Evolutionary conservation across 2,888 invertebrate genomes (phyloP).

Genomic region (Pseudococcus longispinus): DNA sequence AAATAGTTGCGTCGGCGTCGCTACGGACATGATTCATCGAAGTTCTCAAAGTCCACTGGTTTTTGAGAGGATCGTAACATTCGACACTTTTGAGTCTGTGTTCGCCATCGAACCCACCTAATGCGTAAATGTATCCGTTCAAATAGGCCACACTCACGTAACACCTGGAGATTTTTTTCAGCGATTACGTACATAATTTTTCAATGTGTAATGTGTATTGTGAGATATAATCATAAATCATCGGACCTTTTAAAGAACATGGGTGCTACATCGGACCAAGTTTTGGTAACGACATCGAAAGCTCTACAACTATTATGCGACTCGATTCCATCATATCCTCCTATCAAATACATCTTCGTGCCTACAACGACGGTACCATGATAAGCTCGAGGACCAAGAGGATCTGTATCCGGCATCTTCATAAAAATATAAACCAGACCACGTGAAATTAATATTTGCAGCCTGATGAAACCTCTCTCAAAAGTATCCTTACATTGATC

Average conservation of each 20-base stretch:
- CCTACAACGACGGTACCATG: constrained; percentile 90
- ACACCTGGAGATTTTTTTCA: constrained; percentile 66
- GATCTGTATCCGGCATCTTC: constrained; percentile 63
- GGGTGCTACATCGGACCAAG: constrained; percentile 85
- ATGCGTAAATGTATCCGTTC: constrained; percentile 80
- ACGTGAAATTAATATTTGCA: background rate
- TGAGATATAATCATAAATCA: background rate
- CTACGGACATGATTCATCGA: constrained; percentile 89
- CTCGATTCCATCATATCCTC: constrained; percentile 88
- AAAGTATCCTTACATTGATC: constrained; percentile 65
- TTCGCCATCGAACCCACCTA: constrained; percentile 88
- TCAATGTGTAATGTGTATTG: background rate
- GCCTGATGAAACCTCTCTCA: background rate
- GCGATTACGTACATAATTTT: background rate
- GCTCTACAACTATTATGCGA: constrained; percentile 87
- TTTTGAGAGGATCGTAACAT: constrained; percentile 80
- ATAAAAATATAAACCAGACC: background rate
- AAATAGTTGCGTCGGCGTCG: constrained; percentile 86
- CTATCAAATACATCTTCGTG: constrained; percentile 84
- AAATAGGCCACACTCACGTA: constrained; percentile 85
- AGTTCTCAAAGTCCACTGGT: constrained; percentile 87
- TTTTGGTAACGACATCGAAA: constrained; percentile 83
- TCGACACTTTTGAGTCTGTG: constrained; percentile 87
- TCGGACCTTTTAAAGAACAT: constrained; percentile 81
- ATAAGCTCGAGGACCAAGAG: constrained; percentile 74